Conservation (phyloP, 2,113 vertebrate genomes). For the Dermatemys mawii region DNA sequence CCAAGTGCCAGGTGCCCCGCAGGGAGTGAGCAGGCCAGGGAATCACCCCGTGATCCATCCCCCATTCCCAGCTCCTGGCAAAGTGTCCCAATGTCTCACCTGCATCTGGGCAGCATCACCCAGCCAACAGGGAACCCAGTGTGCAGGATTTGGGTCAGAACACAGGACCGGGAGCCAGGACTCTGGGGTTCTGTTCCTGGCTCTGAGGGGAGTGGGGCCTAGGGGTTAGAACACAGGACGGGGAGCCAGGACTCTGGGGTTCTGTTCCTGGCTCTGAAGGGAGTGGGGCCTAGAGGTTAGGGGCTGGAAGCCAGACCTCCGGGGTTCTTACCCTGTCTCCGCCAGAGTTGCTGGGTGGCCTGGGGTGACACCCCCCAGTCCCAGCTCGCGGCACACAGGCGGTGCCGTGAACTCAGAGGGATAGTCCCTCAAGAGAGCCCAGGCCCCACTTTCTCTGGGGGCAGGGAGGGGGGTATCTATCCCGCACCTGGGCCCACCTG, state of each 20-base stretch:
- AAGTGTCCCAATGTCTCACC: neutral
- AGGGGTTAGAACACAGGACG: too few species aligned
- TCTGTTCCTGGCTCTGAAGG: too few species aligned
- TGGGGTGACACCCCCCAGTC: neutral
- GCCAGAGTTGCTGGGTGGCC: too few species aligned
- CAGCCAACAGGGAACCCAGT: neutral
- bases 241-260: too few species aligned
- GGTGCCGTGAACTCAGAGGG: neutral
- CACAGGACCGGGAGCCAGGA: neutral
- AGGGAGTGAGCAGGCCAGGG: too few species aligned
- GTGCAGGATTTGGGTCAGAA: neutral
- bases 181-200: neutral
- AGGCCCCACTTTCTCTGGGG: neutral
- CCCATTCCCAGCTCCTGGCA: too few species aligned
- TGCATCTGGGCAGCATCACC: neutral
- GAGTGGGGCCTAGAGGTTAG: too few species aligned
- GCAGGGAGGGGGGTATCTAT: too few species aligned
- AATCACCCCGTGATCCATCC: too few species aligned
- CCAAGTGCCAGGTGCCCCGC: too few species aligned
- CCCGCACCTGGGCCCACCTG: too few species aligned
- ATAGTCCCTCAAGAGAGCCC: neutral
- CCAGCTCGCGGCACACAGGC: neutral
- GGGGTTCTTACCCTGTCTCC: neutral
- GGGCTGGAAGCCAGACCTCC: too few species aligned
- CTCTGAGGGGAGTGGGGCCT: neutral